A percentile compares a stretch with the other conserved stretches of the same genome.
Evolutionary conservation across 2,888 invertebrate genomes (phyloP).

Genomic region (Drosophila heteroneura): DNA sequence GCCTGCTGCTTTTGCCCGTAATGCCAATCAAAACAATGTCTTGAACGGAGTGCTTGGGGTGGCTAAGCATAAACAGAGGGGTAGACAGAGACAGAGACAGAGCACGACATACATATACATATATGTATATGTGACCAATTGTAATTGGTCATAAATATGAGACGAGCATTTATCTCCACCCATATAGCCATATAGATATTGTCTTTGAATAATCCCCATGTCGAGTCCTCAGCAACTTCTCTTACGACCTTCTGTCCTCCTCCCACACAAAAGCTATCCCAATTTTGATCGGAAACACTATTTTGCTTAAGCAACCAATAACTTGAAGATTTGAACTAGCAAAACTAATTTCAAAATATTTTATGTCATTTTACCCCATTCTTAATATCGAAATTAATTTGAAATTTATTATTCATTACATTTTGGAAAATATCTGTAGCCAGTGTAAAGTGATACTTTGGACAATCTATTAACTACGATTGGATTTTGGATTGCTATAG

Average conservation of each 20-base stretch:
- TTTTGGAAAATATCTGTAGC: neutral
- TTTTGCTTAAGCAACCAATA: neutral
- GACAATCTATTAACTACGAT: neutral
- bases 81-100: neutral
- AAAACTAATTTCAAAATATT: neutral
- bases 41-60: constrained; percentile 5
- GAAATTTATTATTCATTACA: neutral
- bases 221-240: neutral
- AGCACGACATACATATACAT: neutral
- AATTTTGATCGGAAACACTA: neutral
- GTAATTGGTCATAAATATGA: constrained; percentile 60
- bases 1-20: constrained; percentile 16
- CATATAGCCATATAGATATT: neutral
- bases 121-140: constrained; percentile 3
- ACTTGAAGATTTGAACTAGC: neutral
- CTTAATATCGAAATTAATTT: neutral
- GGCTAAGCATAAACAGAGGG: neutral
- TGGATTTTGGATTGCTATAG: neutral
- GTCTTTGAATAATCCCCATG: neutral
- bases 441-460: too few species aligned
- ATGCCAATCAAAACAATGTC: constrained; percentile 62
- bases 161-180: constrained; percentile 20
- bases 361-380: neutral
- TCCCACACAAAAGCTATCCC: neutral
- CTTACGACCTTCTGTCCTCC: neutral